These are phyloP conservation scores for Macrosiphum euphorbiae DNA, from an alignment of 2,888 invertebrate genomes.

Conservation along the genomic window DNA sequence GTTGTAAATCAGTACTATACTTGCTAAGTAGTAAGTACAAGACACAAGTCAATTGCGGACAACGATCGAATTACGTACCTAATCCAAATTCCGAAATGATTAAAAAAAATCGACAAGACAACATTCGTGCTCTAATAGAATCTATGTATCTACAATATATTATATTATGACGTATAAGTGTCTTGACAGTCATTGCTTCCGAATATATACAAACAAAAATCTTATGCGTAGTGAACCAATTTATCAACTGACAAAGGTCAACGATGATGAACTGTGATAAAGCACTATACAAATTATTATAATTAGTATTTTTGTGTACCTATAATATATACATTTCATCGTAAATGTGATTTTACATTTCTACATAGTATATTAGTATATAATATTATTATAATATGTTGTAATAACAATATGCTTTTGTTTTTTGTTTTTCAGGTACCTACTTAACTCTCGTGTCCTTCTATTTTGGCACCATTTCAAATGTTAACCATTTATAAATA, in stretches of 20 bases:
- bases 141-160: background rate
- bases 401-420: background rate
- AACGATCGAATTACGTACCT: background rate
- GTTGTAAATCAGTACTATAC: background rate
- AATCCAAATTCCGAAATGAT: background rate
- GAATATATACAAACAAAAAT: background rate
- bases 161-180: no score
- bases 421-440: slow-evolving; percentile 44
- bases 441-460: slow-evolving; percentile 35
- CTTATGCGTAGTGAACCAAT: background rate
- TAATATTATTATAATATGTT: background rate
- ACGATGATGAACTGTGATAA: background rate
- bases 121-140: background rate
- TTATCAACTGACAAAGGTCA: background rate
- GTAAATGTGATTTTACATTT: background rate
- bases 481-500: slow-evolving; percentile 6
- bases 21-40: background rate
- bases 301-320: background rate
- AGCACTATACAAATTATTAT: background rate
- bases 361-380: background rate
- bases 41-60: background rate
- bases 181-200: background rate
- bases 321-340: background rate
- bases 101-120: background rate
- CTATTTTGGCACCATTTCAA: slow-evolving; percentile 16